These are phyloP conservation scores for Sakesphorus luctuosus DNA, from an alignment of 2,113 vertebrate species.

Conservation along the genomic window DNA sequence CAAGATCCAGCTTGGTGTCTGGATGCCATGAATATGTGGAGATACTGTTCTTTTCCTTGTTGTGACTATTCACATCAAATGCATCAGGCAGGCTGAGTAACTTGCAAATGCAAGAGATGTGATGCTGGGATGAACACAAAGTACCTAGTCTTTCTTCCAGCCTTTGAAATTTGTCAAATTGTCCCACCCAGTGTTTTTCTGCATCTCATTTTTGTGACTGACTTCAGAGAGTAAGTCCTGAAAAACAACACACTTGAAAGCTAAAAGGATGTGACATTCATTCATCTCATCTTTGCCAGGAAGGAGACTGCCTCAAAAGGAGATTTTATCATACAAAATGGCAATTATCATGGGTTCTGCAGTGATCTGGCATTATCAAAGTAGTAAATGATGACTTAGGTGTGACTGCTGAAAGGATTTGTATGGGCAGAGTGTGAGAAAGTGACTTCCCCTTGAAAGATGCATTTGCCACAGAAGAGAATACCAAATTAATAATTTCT, in stretches of 20 bases:
- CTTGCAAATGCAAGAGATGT: neutral
- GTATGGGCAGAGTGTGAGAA: neutral
- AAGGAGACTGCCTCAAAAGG: neutral
- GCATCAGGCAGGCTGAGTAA: neutral
- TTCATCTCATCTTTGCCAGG: neutral
- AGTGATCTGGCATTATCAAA: neutral
- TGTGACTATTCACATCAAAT: neutral
- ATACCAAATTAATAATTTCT: neutral
- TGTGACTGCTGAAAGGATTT: neutral
- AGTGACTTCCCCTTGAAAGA: neutral
- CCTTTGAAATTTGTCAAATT: neutral
- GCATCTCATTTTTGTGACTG: neutral
- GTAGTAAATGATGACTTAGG: neutral
- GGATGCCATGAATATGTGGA: neutral
- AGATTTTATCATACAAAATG: neutral
- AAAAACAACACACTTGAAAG: neutral
- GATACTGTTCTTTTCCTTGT: neutral
- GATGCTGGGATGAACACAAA: neutral
- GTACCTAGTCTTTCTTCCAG: neutral
- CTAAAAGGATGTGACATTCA: neutral
- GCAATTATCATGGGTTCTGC: neutral
- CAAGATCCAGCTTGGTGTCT: neutral
- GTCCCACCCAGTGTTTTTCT: neutral
- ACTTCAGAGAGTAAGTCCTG: neutral
- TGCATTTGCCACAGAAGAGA: neutral